These are phyloP conservation scores for Sussaba pulchella DNA, from an alignment of 2,888 invertebrate species.

Conservation along the genomic window DNA sequence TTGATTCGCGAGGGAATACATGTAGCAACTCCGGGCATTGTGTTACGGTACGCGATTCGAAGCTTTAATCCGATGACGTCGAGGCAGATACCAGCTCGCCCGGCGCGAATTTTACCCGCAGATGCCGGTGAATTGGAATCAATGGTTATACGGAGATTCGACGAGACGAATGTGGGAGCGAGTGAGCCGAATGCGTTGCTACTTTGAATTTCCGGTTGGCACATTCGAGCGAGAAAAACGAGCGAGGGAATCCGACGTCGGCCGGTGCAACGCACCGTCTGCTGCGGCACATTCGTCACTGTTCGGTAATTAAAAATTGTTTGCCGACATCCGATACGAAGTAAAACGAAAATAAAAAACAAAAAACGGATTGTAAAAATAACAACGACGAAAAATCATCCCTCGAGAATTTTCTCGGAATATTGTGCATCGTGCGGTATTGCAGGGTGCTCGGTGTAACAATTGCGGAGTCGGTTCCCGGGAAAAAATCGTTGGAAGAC, in stretches of 20 bases:
- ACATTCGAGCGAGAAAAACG: slow-evolving; percentile 32
- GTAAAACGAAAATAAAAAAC: too few relatives aligned
- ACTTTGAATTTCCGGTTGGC: slow-evolving; percentile 59
- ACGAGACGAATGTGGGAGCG: slow-evolving; percentile 43
- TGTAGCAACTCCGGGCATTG: too few relatives aligned
- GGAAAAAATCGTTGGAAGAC: too few relatives aligned
- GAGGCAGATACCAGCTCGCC: not conserved
- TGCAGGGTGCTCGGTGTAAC: too few relatives aligned
- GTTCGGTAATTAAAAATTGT: slow-evolving; percentile 48
- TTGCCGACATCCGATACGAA: not conserved
- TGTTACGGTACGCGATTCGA: not conserved
- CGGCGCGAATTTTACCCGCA: slow-evolving; percentile 9
- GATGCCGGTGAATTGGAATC: slow-evolving; percentile 54
- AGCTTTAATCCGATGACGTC: not conserved
- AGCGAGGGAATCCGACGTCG: slow-evolving; percentile 13
- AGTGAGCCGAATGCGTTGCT: slow-evolving; percentile 29
- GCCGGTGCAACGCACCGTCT: not conserved
- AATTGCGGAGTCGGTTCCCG: too few relatives aligned
- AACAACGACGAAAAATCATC: not conserved
- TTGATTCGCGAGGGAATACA: slow-evolving; percentile 35
- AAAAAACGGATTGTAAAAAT: too few relatives aligned
- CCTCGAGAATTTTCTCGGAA: not conserved
- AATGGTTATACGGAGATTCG: slow-evolving; percentile 54
- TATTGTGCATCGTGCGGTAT: not conserved
- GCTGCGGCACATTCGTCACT: slow-evolving; percentile 36